Evolutionary conservation across 1,140 invertebrate genomes (phyloP), one percentile per base, ranked within the genome.

Genomic region (Lutraria rhynchaena): DNA sequence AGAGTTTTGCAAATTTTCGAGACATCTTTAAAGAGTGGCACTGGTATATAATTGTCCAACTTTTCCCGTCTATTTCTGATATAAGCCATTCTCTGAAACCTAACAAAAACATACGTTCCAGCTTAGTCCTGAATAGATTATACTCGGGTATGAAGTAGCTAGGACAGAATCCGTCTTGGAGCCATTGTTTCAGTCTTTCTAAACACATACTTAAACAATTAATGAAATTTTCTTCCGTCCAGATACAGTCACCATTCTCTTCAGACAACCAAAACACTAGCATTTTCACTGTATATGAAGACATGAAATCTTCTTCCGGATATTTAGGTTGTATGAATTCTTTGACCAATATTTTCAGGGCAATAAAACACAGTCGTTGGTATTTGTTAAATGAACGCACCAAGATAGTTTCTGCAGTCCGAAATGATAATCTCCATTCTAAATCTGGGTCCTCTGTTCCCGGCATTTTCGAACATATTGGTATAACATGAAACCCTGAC

Each of bases 281-380:
- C 31, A 29, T 57, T n/a, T 57, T 57, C 55, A 57, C 31, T 22
- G 31, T 57, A 57, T 57, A 57, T 29, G 24, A 29, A 9, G 55
- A 57, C 55, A 57, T 57, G 24, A 57, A 57, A 57, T 57, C 55
- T 57, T 57, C 24, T 29, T 27, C 55, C 22, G 55, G 55, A 29
- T 29, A 57, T 29, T 57, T 57, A 1, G 55, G 24, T 27, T 57
- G n/a, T 57, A 57, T 57, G 55, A 5, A 27, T 27, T 57, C 55
- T 27, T 57, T 57, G 55, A 27, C 55, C 9, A 57, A 1, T 9
- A 57, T 27, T 27, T 57, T 57, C 3, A 57, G 55, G 27, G n/a
- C 31, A n/a, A 57, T 27, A 4, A 19, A 27, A 27, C 55, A 57
- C 24, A 57, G 3, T 29, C 55, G 27, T 57, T 57, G 55, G 31